These are phyloP conservation scores for Cheilinus undulatus DNA, from an alignment of 2,113 vertebrate species.

Conservation along the genomic window DNA sequence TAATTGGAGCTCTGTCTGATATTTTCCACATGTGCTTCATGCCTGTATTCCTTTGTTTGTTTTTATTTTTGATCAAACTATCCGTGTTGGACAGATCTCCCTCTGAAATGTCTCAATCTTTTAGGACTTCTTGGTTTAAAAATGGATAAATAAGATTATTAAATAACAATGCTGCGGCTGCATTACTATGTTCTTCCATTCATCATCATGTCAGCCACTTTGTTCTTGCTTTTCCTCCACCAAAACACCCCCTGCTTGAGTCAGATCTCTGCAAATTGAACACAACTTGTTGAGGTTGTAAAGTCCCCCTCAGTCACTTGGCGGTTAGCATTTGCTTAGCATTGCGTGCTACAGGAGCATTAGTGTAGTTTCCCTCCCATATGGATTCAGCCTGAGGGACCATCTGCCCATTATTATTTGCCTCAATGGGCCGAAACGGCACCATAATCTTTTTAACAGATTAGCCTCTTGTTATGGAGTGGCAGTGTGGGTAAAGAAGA, in stretches of 20 bases:
- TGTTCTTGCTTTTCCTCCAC: neutral
- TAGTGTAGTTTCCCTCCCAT: constrained; percentile 67
- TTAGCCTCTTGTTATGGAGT: constrained; percentile 63
- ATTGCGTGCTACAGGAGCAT: constrained; percentile 70
- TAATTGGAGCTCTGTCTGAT: neutral
- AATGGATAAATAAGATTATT: neutral
- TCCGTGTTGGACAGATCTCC: neutral
- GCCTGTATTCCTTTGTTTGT: neutral
- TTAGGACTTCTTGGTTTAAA: neutral
- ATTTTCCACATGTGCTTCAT: neutral
- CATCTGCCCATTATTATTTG: constrained; percentile 81
- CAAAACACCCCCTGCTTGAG: neutral
- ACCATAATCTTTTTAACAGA: constrained; percentile 79
- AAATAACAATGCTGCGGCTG: neutral
- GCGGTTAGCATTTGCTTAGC: constrained; percentile 60
- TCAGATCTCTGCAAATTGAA: constrained; percentile 17
- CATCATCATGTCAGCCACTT: neutral
- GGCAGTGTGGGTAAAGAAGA: constrained; percentile 20
- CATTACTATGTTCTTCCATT: neutral
- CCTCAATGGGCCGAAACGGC: constrained; percentile 71
- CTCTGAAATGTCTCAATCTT: neutral
- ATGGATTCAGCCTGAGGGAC: constrained; percentile 70
- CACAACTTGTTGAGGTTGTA: constrained; percentile 20
- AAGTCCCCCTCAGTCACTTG: constrained; percentile 4
- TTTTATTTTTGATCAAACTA: neutral